A percentile compares a stretch with the other conserved stretches of the same genome.
phyloP scores from a whole-genome alignment of 2,113 vertebrate genomes.

The Nyctereutes procyonoides region DNA sequence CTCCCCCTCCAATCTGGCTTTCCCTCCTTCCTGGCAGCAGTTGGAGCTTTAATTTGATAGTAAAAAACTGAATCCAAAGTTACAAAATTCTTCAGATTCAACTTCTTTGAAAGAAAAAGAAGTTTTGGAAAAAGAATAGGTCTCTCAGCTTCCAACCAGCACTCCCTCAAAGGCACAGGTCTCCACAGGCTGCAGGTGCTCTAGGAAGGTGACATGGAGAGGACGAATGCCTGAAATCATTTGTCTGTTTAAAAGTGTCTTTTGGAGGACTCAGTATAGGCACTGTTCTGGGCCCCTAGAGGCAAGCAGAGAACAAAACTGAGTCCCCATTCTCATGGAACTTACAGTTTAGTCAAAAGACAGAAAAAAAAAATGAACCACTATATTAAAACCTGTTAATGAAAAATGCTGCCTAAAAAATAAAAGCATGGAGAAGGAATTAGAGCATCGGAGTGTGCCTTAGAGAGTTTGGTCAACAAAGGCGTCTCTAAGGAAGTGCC shows the following conservation, averaged over 20 bases:
- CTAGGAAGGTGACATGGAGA: neutral
- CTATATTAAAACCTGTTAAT: neutral
- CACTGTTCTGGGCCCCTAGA: neutral
- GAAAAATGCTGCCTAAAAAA: neutral
- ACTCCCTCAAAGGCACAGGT: neutral
- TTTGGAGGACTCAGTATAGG: neutral
- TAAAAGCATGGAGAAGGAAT: neutral
- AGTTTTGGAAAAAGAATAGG: constrained; percentile 71
- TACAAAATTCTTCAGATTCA: constrained; percentile 86
- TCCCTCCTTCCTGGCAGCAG: constrained; percentile 89
- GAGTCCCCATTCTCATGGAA: neutral
- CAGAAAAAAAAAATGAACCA: neutral
- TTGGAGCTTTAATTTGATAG: constrained; percentile 90
- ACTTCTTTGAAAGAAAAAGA: constrained; percentile 84
- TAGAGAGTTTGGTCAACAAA: neutral
- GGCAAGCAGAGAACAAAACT: neutral
- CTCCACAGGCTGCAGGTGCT: neutral
- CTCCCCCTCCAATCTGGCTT: constrained; percentile 91
- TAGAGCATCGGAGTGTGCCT: neutral
- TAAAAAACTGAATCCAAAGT: constrained; percentile 89
- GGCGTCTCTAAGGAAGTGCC: neutral
- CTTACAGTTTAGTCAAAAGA: neutral
- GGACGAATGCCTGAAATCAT: neutral
- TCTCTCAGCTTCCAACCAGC: constrained; percentile 33
- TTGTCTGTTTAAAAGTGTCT: neutral